phyloP scores from a whole-genome alignment of 2,797 vertebrate species.

The Dallia pectoralis region DNA sequence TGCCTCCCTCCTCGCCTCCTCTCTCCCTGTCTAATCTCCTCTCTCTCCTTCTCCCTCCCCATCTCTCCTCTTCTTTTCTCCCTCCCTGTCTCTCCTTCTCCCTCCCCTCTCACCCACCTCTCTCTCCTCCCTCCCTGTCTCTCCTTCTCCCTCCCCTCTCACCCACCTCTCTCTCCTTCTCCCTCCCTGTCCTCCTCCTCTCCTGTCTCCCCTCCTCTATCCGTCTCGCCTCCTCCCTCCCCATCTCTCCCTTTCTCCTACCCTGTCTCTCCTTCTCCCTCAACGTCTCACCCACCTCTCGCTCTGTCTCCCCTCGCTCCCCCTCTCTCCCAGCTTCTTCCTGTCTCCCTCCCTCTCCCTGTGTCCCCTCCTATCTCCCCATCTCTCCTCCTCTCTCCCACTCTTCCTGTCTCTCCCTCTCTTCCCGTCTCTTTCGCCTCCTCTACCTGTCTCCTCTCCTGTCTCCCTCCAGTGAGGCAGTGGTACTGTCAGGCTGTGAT shows the following conservation, averaged over 20 bases:
- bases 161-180: neutral
- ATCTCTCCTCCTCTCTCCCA: neutral
- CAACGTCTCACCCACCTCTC: no score
- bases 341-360: neutral
- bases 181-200: no score
- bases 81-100: no score
- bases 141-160: neutral
- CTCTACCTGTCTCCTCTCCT: neutral
- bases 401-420: no score
- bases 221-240: neutral
- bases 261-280: neutral
- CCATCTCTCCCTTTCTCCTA: neutral
- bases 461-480: neutral
- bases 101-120: neutral
- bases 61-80: no score
- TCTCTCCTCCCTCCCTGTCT: neutral
- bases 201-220: neutral
- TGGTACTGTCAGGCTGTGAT: neutral
- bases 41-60: neutral
- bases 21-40: neutral
- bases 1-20: neutral
- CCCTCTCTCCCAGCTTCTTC: neutral
- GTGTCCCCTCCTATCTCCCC: slow-evolving; percentile 17
- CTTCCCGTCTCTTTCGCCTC: neutral
- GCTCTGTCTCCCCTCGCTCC: neutral